Evolutionary conservation across 2,888 invertebrate genomes (phyloP).

Genomic region (Xanthostigma xanthostigma): DNA sequence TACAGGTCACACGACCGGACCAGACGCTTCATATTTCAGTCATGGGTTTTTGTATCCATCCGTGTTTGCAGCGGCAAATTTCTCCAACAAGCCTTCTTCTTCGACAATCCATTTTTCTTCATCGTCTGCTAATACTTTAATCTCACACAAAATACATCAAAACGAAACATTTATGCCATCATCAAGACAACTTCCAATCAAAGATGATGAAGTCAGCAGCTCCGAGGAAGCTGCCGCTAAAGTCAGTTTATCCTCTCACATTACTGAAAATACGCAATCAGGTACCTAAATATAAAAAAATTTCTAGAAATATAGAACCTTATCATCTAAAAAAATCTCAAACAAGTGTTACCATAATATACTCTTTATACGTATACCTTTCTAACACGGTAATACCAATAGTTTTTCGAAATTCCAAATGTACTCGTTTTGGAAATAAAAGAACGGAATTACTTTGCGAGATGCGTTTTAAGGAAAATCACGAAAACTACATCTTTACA

Average conservation of each 20-base stretch:
- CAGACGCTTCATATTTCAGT: conserved; percentile 21
- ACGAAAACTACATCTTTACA: too few relatives aligned
- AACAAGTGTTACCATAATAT: too few relatives aligned
- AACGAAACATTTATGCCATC: neutral
- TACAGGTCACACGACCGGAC: conserved; percentile 11
- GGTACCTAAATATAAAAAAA: too few relatives aligned
- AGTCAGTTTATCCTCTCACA: too few relatives aligned
- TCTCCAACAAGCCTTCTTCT: conserved; percentile 25
- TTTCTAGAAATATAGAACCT: neutral
- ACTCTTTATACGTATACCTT: too few relatives aligned
- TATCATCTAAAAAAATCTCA: neutral
- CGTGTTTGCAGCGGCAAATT: conserved; percentile 23
- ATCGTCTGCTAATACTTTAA: neutral
- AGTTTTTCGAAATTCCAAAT: too few relatives aligned
- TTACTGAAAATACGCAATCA: too few relatives aligned
- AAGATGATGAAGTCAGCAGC: conserved; percentile 64
- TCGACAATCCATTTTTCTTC: neutral
- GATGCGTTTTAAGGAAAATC: too few relatives aligned
- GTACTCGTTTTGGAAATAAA: too few relatives aligned
- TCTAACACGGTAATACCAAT: too few relatives aligned
- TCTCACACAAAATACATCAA: too few relatives aligned
- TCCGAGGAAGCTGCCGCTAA: conserved; percentile 46
- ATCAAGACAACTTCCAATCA: conserved; percentile 23
- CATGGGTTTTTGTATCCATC: conserved; percentile 25
- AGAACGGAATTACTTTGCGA: too few relatives aligned